Conservation (phyloP, 2,113 vertebrate genomes). For the Zootoca vivipara region DNA sequence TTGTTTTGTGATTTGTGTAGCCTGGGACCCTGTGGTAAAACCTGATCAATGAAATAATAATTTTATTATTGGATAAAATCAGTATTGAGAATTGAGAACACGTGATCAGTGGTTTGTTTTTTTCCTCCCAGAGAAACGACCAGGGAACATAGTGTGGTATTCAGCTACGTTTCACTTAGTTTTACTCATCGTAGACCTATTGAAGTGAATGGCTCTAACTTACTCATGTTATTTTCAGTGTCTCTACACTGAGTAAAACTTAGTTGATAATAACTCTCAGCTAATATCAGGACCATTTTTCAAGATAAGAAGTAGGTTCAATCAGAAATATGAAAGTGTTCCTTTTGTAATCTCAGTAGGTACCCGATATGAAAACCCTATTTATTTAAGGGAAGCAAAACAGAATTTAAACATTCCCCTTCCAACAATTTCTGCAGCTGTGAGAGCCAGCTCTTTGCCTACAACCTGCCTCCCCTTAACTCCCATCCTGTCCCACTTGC, state of each 20-base stretch:
- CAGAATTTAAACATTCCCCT: background rate
- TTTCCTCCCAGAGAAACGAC: background rate
- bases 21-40: no score
- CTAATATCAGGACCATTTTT: background rate
- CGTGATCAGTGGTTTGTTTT: no score
- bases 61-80: background rate
- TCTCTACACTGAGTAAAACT: no score
- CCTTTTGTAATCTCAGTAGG: background rate
- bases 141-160: background rate
- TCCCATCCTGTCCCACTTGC: background rate
- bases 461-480: background rate
- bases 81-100: background rate
- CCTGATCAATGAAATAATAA: background rate
- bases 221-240: no score
- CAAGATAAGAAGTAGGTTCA: background rate
- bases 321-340: background rate
- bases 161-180: no score
- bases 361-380: background rate
- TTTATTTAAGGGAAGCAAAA: background rate
- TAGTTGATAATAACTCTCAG: no score
- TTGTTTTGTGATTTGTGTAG: no score
- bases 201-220: no score
- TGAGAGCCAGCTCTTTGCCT: background rate
- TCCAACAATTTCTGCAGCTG: background rate
- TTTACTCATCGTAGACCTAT: no score